These are phyloP conservation scores for Tinea pellionella DNA, from an alignment of 2,888 invertebrate genomes.

Conservation along the genomic window DNA sequence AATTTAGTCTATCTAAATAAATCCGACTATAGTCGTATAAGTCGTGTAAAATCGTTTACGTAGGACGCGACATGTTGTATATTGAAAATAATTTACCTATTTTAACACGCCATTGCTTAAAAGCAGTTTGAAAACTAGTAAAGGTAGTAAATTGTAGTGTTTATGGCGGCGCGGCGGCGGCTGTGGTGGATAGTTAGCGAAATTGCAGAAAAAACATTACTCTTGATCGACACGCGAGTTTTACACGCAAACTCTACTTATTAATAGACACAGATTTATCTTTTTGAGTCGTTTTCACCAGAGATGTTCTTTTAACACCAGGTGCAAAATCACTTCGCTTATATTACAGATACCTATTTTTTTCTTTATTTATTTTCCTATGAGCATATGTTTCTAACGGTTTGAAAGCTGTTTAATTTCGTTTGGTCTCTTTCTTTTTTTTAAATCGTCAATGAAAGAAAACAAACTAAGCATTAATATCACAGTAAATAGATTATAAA, in stretches of 20 bases:
- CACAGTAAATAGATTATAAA: no score
- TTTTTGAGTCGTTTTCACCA: not conserved
- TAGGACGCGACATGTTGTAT: not conserved
- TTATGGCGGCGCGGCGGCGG: not conserved
- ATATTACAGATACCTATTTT: no score
- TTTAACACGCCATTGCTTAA: not conserved
- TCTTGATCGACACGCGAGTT: slow-evolving; percentile 6
- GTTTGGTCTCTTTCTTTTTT: no score
- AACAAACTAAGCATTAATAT: no score
- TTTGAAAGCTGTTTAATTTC: no score
- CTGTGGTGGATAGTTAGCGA: slow-evolving; percentile 1
- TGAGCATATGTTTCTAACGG: no score
- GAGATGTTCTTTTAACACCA: not conserved
- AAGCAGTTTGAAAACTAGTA: slow-evolving; percentile 9
- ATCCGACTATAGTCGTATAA: not conserved
- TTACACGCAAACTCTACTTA: not conserved
- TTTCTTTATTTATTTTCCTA: no score
- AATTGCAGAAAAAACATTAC: slow-evolving; percentile 10
- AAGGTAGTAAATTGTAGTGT: slow-evolving; percentile 2
- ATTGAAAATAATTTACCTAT: slow-evolving; percentile 10
- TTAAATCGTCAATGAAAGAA: no score
- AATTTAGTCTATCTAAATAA: no score
- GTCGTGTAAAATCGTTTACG: not conserved
- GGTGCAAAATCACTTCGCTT: no score
- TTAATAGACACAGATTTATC: not conserved